phyloP scores from a whole-genome alignment of 37 sponge, comb jelly and placozoan species.

The Geodia barretti region DNA sequence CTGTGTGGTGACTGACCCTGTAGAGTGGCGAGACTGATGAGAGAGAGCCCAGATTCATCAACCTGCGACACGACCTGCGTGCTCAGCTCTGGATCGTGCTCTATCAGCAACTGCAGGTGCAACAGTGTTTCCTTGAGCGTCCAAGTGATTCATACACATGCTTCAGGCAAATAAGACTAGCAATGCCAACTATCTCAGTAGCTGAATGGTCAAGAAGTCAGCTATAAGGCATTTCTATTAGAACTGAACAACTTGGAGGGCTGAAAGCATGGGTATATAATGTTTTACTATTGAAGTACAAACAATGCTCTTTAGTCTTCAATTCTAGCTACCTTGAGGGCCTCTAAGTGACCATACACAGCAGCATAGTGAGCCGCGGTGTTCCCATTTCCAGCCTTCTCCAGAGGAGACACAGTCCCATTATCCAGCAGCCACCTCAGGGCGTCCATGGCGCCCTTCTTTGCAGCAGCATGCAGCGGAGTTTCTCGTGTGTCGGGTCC shows the following conservation, averaged over 20 bases:
- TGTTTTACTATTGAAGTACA: background rate
- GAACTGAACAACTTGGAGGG: background rate
- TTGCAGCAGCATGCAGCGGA: slow-evolving; percentile 72
- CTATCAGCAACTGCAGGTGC: slow-evolving; percentile 33
- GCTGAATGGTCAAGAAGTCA: too few species aligned
- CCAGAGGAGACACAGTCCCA: background rate
- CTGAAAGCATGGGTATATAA: background rate
- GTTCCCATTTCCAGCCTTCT: slow-evolving; percentile 57
- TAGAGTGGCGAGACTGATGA: slow-evolving; percentile 66
- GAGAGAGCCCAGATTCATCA: slow-evolving; percentile 60
- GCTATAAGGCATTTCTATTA: background rate
- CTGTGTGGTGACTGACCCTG: slow-evolving; percentile 66
- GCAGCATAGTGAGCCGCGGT: slow-evolving; percentile 88
- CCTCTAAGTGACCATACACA: slow-evolving; percentile 57
- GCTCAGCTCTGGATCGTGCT: slow-evolving; percentile 13
- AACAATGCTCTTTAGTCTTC: background rate
- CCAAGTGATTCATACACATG: too few species aligned
- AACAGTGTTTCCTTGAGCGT: too few species aligned
- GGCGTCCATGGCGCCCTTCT: slow-evolving; percentile 33
- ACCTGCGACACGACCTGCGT: slow-evolving; percentile 31
- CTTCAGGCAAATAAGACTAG: background rate
- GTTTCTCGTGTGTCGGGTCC: slow-evolving; percentile 49
- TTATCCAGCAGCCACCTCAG: slow-evolving; percentile 54
- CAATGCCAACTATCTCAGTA: too few species aligned
- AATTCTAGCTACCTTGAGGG: slow-evolving; percentile 41